phyloP scores from a whole-genome alignment of 2,888 invertebrate species.

The Aspidiotus rigidus region DNA sequence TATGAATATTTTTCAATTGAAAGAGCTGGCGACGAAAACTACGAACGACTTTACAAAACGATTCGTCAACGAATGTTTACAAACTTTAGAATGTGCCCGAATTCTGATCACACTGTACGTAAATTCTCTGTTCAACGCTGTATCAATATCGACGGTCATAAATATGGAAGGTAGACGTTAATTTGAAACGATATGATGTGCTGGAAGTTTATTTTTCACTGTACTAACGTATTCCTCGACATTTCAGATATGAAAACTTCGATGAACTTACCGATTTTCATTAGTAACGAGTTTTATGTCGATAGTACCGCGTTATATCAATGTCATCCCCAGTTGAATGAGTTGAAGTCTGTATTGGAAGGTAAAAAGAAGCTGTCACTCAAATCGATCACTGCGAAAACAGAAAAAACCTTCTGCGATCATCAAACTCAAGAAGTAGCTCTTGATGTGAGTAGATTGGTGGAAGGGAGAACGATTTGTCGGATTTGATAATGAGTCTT shows the following conservation, averaged over 20 bases:
- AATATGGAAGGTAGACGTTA: constrained; percentile 3
- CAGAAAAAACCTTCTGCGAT: constrained; percentile 24
- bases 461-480: background rate
- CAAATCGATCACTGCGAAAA: constrained; percentile 24
- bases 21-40: background rate
- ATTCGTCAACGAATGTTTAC: constrained; percentile 17
- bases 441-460: constrained; percentile 9
- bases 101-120: constrained; percentile 28
- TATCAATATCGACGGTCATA: constrained; percentile 18
- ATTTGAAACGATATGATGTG: too few species aligned
- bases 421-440: constrained; percentile 11
- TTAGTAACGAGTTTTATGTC: constrained; percentile 25
- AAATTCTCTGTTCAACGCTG: constrained; percentile 24
- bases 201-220: too few species aligned
- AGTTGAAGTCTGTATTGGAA: constrained; percentile 23
- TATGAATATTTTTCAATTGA: background rate
- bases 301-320: constrained; percentile 23
- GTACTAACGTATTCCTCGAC: too few species aligned
- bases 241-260: constrained; percentile 14
- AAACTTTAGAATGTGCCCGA: constrained; percentile 21
- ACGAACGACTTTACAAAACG: constrained; percentile 14
- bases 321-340: constrained; percentile 26
- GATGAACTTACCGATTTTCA: background rate
- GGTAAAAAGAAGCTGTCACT: constrained; percentile 13
- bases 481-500: background rate